A percentile compares a stretch with the other conserved stretches of the same genome.
phyloP scores from a whole-genome alignment of 2,888 invertebrate species.

The Sturmia bella region DNA sequence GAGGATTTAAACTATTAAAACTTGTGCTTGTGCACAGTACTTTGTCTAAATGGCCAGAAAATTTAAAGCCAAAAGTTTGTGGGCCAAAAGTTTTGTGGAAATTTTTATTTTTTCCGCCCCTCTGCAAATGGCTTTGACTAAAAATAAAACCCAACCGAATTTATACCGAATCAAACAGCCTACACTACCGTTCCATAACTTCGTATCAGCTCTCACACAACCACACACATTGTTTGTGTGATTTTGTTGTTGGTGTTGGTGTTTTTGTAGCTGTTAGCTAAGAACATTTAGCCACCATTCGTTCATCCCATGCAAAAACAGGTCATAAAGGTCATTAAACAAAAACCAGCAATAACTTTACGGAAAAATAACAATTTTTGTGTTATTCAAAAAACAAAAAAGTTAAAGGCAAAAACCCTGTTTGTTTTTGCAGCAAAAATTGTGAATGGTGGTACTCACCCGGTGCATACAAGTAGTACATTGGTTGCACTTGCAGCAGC shows the following conservation, averaged over 20 bases:
- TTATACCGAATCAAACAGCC: constrained; percentile 42
- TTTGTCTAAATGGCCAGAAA: constrained; percentile 69
- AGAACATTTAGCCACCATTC: constrained; percentile 57
- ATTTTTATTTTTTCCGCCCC: constrained; percentile 2
- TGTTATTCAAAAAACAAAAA: constrained; percentile 50
- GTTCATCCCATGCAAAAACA: constrained; percentile 61
- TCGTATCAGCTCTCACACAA: constrained; percentile 39
- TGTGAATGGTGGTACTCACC: constrained; percentile 35
- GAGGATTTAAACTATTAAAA: constrained; percentile 67
- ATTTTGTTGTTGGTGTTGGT: neutral
- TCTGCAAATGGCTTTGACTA: constrained; percentile 53
- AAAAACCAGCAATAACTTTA: constrained; percentile 63
- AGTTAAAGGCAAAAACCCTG: constrained; percentile 25
- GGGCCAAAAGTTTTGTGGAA: constrained; percentile 42
- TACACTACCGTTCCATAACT: constrained; percentile 27
- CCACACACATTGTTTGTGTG: neutral
- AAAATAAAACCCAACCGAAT: constrained; percentile 39
- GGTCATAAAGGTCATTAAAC: constrained; percentile 70
- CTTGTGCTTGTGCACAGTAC: constrained; percentile 62
- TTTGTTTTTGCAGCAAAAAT: constrained; percentile 25
- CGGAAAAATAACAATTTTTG: constrained; percentile 55
- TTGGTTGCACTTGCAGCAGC: constrained; percentile 4
- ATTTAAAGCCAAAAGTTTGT: constrained; percentile 68
- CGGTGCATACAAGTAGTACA: neutral
- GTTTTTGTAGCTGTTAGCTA: constrained; percentile 11